Conservation (phyloP, 2,888 invertebrate species). For the Ophion costatus region DNA sequence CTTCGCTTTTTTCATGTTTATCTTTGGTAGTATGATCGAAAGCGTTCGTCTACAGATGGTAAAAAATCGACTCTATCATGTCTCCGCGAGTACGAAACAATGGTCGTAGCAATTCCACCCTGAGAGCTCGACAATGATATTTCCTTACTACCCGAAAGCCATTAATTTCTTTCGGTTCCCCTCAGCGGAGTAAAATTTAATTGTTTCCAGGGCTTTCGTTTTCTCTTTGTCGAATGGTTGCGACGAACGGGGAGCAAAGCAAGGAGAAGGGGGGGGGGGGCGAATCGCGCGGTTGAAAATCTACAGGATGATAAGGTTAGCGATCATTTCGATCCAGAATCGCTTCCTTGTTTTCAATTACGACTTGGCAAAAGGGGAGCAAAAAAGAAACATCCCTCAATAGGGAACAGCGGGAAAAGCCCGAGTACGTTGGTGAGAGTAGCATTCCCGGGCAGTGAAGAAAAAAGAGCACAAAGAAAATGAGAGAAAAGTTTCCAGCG, state of each 20-base stretch:
- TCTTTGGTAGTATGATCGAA: background rate
- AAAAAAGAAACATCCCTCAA: slow-evolving; percentile 19
- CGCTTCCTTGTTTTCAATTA: background rate
- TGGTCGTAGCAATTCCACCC: background rate
- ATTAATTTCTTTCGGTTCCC: background rate
- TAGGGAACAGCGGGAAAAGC: slow-evolving; percentile 36
- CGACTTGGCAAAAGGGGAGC: background rate
- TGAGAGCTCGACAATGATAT: background rate
- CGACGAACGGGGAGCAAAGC: background rate
- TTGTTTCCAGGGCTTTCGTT: background rate
- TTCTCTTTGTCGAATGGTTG: background rate
- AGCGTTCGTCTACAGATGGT: background rate
- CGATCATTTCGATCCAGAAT: background rate
- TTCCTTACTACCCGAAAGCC: background rate
- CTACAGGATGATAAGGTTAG: background rate
- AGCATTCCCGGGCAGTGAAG: slow-evolving; percentile 3
- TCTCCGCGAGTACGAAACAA: background rate
- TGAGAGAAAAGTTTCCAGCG: background rate
- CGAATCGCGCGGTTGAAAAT: background rate
- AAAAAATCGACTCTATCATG: background rate
- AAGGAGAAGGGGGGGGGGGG: background rate
- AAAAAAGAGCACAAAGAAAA: slow-evolving; percentile 21
- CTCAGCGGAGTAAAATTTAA: background rate
- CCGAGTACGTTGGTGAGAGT: slow-evolving; percentile 37
- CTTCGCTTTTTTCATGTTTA: background rate